Conservation (phyloP, 2,113 vertebrate genomes). For the Cephalopterus ornatus region DNA sequence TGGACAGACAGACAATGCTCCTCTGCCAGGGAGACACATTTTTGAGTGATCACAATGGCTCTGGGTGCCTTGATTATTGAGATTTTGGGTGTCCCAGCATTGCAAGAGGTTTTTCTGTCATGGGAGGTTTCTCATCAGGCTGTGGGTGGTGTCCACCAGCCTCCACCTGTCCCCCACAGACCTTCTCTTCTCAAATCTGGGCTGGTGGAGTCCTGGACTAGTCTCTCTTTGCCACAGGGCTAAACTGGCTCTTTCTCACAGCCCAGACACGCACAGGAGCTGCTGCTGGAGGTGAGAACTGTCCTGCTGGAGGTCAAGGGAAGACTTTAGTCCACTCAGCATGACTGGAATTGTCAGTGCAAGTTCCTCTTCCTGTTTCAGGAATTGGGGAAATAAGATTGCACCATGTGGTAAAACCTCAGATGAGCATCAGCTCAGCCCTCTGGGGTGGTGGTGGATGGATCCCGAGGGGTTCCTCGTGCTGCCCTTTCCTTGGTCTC, state of each 20-base stretch:
- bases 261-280: neutral
- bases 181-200: neutral
- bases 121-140: neutral
- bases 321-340: accelerated
- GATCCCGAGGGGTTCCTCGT: accelerated
- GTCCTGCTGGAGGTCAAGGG: neutral
- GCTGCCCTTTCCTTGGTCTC: neutral
- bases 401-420: neutral
- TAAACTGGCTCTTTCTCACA: neutral
- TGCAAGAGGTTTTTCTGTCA: neutral
- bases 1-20: neutral
- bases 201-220: neutral
- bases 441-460: accelerated
- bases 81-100: neutral
- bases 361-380: neutral
- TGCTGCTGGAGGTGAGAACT: neutral
- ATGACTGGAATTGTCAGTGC: neutral
- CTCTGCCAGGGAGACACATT: neutral
- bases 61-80: neutral
- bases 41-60: accelerated
- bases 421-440: accelerated
- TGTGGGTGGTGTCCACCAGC: neutral
- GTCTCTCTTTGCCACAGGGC: neutral
- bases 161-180: accelerated
- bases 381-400: neutral